Conservation (phyloP, 2,888 invertebrate species). For the Epirrhoe alternata region DNA sequence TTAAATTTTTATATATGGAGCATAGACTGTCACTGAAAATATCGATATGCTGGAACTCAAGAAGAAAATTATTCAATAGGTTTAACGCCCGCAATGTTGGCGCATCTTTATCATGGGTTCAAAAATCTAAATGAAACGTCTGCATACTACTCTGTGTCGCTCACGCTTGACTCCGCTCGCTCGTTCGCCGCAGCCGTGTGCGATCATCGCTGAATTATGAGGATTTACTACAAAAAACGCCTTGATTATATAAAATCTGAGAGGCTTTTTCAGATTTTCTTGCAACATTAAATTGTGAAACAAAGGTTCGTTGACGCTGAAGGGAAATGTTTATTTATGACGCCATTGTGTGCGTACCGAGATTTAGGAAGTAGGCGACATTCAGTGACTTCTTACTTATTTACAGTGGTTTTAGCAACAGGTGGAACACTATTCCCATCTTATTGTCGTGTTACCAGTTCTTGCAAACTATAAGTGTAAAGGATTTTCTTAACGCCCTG, state of each 20-base stretch:
- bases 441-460: no score
- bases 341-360: not conserved
- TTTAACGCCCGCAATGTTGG: no score
- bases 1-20: no score
- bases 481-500: no score
- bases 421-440: no score
- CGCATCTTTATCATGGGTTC: no score
- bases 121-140: not conserved
- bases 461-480: no score
- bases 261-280: constrained; percentile 6
- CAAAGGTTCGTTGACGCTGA: not conserved
- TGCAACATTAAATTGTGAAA: not conserved
- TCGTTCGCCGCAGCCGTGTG: constrained; percentile 60
- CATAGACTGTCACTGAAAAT: no score
- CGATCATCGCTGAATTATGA: constrained; percentile 63
- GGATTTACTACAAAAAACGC: constrained; percentile 48
- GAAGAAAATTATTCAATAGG: no score
- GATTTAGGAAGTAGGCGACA: not conserved
- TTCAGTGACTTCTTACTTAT: not conserved
- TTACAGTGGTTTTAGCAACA: no score
- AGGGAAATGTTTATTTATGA: not conserved
- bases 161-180: constrained; percentile 15
- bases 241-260: constrained; percentile 31
- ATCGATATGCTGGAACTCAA: no score
- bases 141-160: constrained; percentile 3